These are phyloP conservation scores for Spondyliosoma cantharus DNA, from an alignment of 2,797 vertebrate genomes.

Conservation along the genomic window DNA sequence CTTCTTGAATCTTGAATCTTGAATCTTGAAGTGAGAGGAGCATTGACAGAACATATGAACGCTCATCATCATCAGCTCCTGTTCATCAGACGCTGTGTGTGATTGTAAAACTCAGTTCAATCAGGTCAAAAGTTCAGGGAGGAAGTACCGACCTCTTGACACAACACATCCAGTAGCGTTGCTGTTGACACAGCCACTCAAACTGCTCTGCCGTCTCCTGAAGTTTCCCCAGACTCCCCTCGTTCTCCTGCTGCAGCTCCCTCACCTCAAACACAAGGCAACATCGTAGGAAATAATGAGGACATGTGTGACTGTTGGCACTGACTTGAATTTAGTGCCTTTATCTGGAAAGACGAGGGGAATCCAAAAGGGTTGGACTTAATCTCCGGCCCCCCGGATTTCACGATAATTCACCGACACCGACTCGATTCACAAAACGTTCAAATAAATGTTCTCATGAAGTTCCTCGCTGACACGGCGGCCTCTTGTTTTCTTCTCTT, in stretches of 20 bases:
- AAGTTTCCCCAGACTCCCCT: conserved; percentile 79
- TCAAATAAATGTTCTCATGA: conserved; percentile 58
- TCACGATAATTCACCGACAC: conserved; percentile 31
- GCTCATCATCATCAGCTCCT: too few relatives aligned
- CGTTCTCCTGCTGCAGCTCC: conserved; percentile 77
- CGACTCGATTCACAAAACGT: conserved; percentile 9
- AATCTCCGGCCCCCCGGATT: conserved; percentile 28
- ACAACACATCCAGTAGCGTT: conserved; percentile 82
- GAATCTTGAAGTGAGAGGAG: too few relatives aligned
- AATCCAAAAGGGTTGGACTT: conserved; percentile 3
- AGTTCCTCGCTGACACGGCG: conserved; percentile 32
- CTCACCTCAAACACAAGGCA: conserved; percentile 64
- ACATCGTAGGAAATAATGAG: conserved; percentile 2
- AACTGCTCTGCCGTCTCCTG: conserved; percentile 83
- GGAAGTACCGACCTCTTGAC: conserved; percentile 78
- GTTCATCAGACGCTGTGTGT: neutral
- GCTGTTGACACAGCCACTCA: conserved; percentile 85
- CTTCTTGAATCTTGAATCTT: too few relatives aligned
- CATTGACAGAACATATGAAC: too few relatives aligned
- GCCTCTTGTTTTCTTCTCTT: conserved; percentile 41
- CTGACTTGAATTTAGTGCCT: neutral
- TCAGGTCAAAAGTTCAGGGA: neutral
- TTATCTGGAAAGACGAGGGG: conserved; percentile 47
- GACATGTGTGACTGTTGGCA: neutral
- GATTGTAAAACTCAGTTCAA: neutral